phyloP scores from a whole-genome alignment of 2,113 vertebrate genomes.

The Bubo scandiacus region DNA sequence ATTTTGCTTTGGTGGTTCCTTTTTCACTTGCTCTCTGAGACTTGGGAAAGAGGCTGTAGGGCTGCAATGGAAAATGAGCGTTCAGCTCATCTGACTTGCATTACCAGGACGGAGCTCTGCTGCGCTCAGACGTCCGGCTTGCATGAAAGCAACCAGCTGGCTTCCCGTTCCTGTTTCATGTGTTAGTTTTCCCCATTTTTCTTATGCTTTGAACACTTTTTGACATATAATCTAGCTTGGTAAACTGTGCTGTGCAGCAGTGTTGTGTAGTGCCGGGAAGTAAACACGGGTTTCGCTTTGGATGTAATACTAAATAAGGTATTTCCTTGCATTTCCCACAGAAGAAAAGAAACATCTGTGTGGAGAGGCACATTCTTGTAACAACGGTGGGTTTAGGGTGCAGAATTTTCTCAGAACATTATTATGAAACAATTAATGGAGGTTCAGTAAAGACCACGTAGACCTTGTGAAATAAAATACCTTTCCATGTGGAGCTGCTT shows the following conservation, averaged over 20 bases:
- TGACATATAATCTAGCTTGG: neutral
- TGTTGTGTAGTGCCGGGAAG: neutral
- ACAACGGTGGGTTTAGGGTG: neutral
- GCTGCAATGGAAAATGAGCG: neutral
- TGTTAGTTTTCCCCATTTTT: neutral
- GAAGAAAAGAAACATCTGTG: neutral
- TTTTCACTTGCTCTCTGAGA: slow-evolving; percentile 12
- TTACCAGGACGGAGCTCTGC: neutral
- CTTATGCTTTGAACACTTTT: neutral
- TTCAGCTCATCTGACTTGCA: neutral
- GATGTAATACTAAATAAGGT: neutral
- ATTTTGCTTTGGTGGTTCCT: neutral
- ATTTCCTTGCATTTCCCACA: neutral
- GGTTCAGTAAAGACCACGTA: fast-evolving
- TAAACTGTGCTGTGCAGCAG: neutral
- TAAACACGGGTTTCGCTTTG: neutral
- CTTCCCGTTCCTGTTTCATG: neutral
- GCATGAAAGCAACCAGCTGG: neutral
- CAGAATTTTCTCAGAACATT: neutral
- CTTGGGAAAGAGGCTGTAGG: neutral
- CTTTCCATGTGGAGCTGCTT: neutral
- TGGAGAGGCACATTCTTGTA: neutral
- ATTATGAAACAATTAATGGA: neutral
- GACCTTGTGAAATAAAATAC: neutral
- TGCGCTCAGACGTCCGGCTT: neutral